Percentiles rank a stretch among this genome's conserved stretches.
Conservation (phyloP, 92 coral and sea anemone species). For the Galaxea fascicularis region DNA sequence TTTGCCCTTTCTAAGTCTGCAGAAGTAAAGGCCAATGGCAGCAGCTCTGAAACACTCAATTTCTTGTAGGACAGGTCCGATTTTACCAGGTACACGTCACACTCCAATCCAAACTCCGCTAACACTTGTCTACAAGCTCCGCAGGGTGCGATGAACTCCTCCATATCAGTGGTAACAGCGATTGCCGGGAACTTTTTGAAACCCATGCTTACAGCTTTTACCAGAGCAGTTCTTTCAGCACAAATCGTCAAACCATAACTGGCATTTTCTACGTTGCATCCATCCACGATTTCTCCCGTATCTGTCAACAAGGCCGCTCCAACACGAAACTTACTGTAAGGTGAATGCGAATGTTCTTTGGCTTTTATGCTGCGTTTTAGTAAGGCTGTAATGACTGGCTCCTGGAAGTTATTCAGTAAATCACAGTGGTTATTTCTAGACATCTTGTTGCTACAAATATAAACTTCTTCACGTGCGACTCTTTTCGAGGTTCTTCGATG, state of each 20-base stretch:
- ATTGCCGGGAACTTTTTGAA: slow-evolving; percentile 87
- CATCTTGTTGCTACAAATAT: neutral
- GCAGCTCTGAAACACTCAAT: slow-evolving; percentile 71
- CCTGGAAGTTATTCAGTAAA: neutral
- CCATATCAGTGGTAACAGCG: slow-evolving; percentile 85
- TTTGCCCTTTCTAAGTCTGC: slow-evolving; percentile 65
- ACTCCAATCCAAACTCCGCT: slow-evolving; percentile 94
- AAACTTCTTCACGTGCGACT: neutral
- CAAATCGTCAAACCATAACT: slow-evolving; percentile 89
- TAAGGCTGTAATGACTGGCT: slow-evolving; percentile 19
- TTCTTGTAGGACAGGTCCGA: slow-evolving; percentile 75
- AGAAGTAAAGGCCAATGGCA: slow-evolving; percentile 86
- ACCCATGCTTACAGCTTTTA: slow-evolving; percentile 97
- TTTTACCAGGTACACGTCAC: slow-evolving; percentile 88
- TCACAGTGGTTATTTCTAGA: neutral
- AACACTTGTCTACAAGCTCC: slow-evolving; percentile 96
- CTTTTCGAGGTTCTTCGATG: neutral
- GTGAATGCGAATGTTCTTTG: slow-evolving; percentile 86
- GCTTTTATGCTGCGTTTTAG: slow-evolving; percentile 72
- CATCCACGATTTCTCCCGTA: slow-evolving; percentile 81
- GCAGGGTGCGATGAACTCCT: slow-evolving; percentile 81
- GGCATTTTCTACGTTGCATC: slow-evolving; percentile 97
- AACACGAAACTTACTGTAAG: slow-evolving; percentile 98
- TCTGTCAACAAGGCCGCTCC: slow-evolving; percentile 93
- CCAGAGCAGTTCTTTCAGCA: slow-evolving; percentile 97